Percentiles rank a stretch among this genome's conserved stretches.
phyloP scores from a whole-genome alignment of 2,113 vertebrate species.

The Notothenia coriiceps region DNA sequence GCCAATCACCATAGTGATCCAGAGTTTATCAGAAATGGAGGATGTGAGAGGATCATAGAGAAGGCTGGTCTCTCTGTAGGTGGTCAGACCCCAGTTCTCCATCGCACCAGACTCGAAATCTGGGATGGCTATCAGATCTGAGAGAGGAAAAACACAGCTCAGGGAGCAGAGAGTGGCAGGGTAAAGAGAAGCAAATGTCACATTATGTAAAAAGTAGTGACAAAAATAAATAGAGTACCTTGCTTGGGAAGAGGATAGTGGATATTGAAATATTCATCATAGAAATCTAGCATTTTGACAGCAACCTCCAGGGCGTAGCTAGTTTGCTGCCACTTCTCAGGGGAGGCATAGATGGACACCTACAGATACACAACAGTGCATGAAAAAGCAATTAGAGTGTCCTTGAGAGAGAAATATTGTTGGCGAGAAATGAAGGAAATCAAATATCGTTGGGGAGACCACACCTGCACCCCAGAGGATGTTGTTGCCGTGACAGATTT shows the following conservation, averaged over 20 bases:
- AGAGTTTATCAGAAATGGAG: constrained; percentile 77
- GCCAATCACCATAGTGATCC: constrained; percentile 84
- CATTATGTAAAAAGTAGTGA: not conserved
- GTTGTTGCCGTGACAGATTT: constrained; percentile 80
- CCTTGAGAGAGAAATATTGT: not conserved
- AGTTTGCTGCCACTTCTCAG: constrained; percentile 83
- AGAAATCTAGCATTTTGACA: constrained; percentile 86
- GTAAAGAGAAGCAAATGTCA: not conserved
- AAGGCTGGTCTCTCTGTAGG: constrained; percentile 82
- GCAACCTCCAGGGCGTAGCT: constrained; percentile 84
- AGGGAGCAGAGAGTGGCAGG: not conserved
- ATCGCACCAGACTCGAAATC: constrained; percentile 83
- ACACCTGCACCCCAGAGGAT: constrained; percentile 83
- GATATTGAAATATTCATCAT: constrained; percentile 86
- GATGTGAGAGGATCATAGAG: constrained; percentile 80
- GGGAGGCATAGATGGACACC: constrained; percentile 84
- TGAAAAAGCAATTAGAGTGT: not conserved
- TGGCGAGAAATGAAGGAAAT: not conserved
- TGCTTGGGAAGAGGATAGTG: constrained; percentile 85
- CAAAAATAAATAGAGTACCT: constrained; percentile 57
- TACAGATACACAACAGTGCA: constrained; percentile 40
- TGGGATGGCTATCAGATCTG: constrained; percentile 85
- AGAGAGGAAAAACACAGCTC: not conserved
- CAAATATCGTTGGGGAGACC: not conserved
- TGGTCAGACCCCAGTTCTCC: constrained; percentile 87